phyloP scores from a whole-genome alignment of 1,140 invertebrate genomes.

The Macrobrachium rosenbergii region DNA sequence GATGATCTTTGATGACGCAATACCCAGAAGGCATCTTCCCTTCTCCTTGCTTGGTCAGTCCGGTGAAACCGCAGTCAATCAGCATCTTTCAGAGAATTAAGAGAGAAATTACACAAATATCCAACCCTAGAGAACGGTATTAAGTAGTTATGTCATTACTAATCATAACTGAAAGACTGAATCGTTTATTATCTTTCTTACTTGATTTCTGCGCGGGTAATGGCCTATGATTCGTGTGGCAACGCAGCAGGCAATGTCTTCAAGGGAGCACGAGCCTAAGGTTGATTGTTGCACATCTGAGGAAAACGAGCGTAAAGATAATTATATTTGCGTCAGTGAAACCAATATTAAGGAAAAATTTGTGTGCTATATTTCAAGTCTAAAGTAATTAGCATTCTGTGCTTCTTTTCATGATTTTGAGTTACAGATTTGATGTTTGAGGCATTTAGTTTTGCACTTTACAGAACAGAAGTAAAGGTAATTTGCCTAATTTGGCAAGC shows the following conservation, averaged over 20 bases:
- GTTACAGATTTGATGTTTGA: no score
- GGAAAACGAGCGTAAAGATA: background rate
- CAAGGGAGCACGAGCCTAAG: constrained; percentile 67
- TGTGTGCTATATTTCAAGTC: no score
- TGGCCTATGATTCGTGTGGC: constrained; percentile 69
- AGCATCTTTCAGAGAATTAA: constrained; percentile 60
- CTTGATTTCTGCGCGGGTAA: constrained; percentile 67
- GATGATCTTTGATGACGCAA: constrained; percentile 66
- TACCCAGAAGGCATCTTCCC: constrained; percentile 59
- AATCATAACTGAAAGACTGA: background rate
- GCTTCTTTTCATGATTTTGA: no score
- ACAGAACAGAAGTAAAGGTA: no score
- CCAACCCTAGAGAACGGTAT: no score
- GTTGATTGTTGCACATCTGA: constrained; percentile 67
- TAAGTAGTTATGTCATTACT: background rate
- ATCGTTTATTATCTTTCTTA: background rate
- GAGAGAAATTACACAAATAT: background rate
- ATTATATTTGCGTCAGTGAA: background rate
- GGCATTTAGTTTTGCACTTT: no score
- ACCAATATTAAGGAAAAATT: no score
- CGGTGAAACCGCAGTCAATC: constrained; percentile 69
- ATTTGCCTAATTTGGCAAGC: background rate
- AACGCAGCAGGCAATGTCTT: constrained; percentile 68
- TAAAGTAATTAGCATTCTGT: no score
- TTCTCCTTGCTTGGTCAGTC: constrained; percentile 66